A percentile compares a stretch with the other conserved stretches of the same genome.
These are phyloP conservation scores for Metridium senile DNA, from an alignment of 92 coral and sea anemone genomes.

Conservation along the genomic window DNA sequence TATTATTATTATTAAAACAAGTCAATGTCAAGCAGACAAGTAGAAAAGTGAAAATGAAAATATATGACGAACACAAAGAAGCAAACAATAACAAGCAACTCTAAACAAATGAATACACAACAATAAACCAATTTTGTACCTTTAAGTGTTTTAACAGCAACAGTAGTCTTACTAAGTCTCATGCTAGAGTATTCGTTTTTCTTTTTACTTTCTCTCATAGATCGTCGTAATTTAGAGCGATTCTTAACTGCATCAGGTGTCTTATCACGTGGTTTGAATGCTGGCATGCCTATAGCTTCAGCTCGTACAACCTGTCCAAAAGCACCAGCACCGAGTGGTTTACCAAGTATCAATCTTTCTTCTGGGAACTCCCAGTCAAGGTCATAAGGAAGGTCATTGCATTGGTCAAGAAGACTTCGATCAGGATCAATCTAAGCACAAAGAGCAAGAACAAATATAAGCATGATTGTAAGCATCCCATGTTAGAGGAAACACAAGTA, in stretches of 20 bases:
- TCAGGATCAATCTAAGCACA: constrained; percentile 84
- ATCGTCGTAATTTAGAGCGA: constrained; percentile 25
- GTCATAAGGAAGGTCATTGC: constrained; percentile 90
- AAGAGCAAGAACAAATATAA: neutral
- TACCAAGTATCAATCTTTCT: constrained; percentile 84
- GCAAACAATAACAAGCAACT: no score
- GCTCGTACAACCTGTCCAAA: constrained; percentile 93
- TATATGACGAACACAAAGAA: no score
- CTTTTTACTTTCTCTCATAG: constrained; percentile 30
- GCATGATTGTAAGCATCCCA: no score
- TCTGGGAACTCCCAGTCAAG: constrained; percentile 98
- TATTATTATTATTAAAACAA: no score
- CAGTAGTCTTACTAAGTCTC: constrained; percentile 26
- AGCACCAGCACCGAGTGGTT: constrained; percentile 90
- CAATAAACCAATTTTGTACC: no score
- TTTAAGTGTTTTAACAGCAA: constrained; percentile 26
- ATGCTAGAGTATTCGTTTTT: constrained; percentile 18
- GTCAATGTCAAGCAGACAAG: no score
- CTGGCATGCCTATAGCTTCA: constrained; percentile 94
- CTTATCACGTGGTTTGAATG: constrained; percentile 53
- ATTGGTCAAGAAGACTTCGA: constrained; percentile 90
- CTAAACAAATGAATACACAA: no score
- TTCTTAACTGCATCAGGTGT: constrained; percentile 21
- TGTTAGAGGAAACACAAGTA: no score
- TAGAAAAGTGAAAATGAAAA: no score